Percentiles rank a stretch among this genome's conserved stretches.
phyloP scores from a whole-genome alignment of 2,113 vertebrate genomes.

The Callopanchax toddi region DNA sequence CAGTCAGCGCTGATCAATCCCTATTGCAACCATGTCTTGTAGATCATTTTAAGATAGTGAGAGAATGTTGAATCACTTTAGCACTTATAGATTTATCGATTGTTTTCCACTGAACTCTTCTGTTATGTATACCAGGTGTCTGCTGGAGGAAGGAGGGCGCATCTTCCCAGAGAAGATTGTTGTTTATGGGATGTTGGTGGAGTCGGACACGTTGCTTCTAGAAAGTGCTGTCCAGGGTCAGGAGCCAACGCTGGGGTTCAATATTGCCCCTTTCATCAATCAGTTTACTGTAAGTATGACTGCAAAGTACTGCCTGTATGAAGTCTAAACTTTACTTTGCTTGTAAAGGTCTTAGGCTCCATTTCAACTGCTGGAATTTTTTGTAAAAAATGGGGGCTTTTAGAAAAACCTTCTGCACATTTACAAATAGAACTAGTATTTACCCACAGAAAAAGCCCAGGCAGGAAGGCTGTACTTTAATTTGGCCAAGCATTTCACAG shows the following conservation, averaged over 20 bases:
- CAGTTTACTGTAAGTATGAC: conserved; percentile 88
- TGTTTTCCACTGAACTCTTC: background rate
- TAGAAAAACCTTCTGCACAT: too few species aligned
- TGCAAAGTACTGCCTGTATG: background rate
- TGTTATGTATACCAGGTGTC: conserved; percentile 80
- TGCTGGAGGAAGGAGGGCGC: conserved; percentile 91
- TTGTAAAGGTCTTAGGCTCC: background rate
- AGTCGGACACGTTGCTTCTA: conserved; percentile 87
- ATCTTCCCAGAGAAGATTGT: conserved; percentile 92
- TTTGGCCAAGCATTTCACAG: too few species aligned
- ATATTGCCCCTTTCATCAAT: conserved; percentile 96
- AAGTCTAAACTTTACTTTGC: background rate
- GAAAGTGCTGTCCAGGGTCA: conserved; percentile 93
- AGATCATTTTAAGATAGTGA: too few species aligned
- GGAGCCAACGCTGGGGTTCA: conserved; percentile 91
- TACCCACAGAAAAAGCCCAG: too few species aligned
- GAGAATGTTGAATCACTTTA: too few species aligned
- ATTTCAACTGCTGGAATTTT: background rate
- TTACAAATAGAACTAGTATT: too few species aligned
- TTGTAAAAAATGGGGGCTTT: too few species aligned
- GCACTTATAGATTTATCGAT: background rate
- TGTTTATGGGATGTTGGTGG: conserved; percentile 90
- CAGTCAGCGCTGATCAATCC: background rate
- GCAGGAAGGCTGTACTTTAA: too few species aligned
- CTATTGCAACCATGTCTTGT: too few species aligned